Percentiles rank a stretch among this genome's conserved stretches.
Evolutionary conservation across 92 coral and sea anemone genomes (phyloP).

Genomic region (Palythoa grandis): DNA sequence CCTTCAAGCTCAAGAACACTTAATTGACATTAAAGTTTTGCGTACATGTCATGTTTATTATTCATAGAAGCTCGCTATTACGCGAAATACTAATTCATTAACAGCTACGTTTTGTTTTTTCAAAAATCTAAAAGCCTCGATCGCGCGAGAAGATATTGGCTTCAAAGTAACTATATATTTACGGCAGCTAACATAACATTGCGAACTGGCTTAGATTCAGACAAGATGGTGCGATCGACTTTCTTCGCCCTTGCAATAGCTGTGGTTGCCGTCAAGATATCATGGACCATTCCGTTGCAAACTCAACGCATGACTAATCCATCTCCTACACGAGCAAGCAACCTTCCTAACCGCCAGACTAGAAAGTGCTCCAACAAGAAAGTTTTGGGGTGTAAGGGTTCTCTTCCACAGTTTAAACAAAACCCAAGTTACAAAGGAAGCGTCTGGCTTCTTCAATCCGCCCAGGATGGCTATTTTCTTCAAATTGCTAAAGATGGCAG

Average conservation of each 20-base stretch:
- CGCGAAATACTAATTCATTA: conserved; percentile 22
- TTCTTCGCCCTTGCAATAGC: conserved; percentile 3
- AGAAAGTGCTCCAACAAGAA: conserved; percentile 1
- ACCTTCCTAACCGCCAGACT: not conserved
- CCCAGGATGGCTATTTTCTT: not conserved
- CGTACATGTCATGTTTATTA: conserved; percentile 13
- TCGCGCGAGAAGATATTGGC: conserved; percentile 36
- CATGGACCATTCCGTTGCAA: conserved; percentile 10
- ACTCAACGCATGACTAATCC: conserved; percentile 13
- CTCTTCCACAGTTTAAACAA: conserved; percentile 8
- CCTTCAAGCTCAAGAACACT: not conserved
- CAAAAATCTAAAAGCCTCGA: conserved; percentile 11
- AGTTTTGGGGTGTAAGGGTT: not conserved
- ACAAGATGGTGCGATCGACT: conserved; percentile 33
- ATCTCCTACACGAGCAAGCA: not conserved
- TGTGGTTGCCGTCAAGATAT: not conserved
- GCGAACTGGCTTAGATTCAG: conserved; percentile 27
- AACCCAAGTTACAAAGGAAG: conserved; percentile 22
- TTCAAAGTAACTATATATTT: conserved; percentile 20
- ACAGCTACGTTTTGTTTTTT: conserved; percentile 35
- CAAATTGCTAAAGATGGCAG: conserved; percentile 28
- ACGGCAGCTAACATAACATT: conserved; percentile 17
- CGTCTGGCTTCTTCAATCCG: not conserved
- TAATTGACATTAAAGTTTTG: not conserved
- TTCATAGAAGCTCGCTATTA: conserved; percentile 14